Base-by-base conservation (phyloP, 1,140 invertebrate species). In the Calephelis nemesis region DNA sequence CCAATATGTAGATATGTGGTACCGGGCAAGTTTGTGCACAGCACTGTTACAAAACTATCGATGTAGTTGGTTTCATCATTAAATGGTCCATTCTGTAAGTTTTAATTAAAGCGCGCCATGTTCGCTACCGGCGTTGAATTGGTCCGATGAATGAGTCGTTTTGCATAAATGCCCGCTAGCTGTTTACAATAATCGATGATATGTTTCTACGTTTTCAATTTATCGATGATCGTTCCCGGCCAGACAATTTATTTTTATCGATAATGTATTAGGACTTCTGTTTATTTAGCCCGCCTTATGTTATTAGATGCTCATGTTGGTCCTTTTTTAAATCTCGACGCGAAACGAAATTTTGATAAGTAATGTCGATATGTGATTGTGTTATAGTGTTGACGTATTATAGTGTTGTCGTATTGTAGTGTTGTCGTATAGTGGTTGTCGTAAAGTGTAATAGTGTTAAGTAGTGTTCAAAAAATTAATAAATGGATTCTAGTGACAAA, bases 181-280 rank as follows among this genome's bases (percentile, higher is more conserved):
- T 87, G 84, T 88, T 90, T 89, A 91, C 85, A 88, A 82, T 87
- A 85, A 90, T 90, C 85, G 82, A 86, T 84, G 84, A 88, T 88
- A 89, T 87, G 83, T 87, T 90, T 90, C 88, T 88, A 91, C 84
- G 83, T 84, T 85, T 88, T 88, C 87, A 91, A 91, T 91, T 91
- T 91, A 91, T 91, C 82, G 82, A 83, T 87, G 85, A 84, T 85
- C 78, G 83, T 86, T 89, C 81, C 77, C 76, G 74, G 77, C 69
- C 81, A 78, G 75, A 84, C 81, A 84, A 89, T 91, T 90, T 89
- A 90, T 90, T 86, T 83, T 80, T 84, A 86, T 83, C 81, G 79
- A 84, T 88, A 88, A 84, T 87, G 76, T 76, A 83, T 75, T 82
- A 83, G 82, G 81, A 83, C 86, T 91, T 84, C 87, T 87, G 87